These are phyloP conservation scores for Gallinago jamesoni DNA, from an alignment of 2,113 vertebrate genomes.

Conservation along the genomic window DNA sequence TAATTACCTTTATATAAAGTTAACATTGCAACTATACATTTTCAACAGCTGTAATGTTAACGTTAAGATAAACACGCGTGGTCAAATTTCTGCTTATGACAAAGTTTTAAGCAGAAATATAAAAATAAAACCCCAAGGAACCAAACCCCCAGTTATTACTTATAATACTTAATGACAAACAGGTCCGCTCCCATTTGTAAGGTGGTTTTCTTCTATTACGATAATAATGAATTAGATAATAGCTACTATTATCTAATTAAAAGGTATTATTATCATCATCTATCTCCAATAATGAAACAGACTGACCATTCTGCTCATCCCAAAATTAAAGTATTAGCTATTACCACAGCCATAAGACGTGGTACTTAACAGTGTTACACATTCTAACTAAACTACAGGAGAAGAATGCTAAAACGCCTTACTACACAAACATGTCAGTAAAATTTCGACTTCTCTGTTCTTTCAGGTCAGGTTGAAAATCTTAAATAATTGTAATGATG, in stretches of 20 bases:
- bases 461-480: not conserved
- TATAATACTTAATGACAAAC: not conserved
- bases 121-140: not conserved
- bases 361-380: not conserved
- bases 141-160: not conserved
- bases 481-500: not conserved
- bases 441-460: not conserved
- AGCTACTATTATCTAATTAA: not conserved
- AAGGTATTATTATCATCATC: not conserved
- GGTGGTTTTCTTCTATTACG: not conserved
- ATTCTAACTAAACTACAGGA: not conserved
- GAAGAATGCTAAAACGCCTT: not conserved
- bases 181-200: not conserved
- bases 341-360: not conserved
- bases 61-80: not conserved
- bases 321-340: not conserved
- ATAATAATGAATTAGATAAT: not conserved
- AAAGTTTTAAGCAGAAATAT: not conserved
- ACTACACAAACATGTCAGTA: not conserved
- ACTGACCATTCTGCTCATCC: not conserved
- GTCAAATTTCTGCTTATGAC: not conserved
- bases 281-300: not conserved
- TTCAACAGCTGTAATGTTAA: not conserved
- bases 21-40: not conserved
- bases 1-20: not conserved